Evolutionary conservation across 2,888 invertebrate species (phyloP).

Genomic region (Hypsopygia costalis): DNA sequence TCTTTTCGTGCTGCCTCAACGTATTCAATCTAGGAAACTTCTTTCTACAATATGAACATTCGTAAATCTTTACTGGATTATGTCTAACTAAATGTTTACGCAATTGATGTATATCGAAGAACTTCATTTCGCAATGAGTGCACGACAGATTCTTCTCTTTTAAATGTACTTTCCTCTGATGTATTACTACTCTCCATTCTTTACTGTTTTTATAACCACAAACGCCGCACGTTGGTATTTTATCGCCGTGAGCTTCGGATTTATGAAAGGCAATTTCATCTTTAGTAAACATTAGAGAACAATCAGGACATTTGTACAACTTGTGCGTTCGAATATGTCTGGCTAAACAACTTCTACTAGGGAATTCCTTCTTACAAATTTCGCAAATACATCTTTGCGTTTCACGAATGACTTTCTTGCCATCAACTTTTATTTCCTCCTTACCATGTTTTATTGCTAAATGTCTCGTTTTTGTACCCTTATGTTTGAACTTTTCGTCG

Average conservation of each 20-base stretch:
- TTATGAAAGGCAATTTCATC: background rate
- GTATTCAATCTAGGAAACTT: slow-evolving; percentile 23
- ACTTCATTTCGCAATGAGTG: slow-evolving; percentile 21
- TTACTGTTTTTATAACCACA: slow-evolving; percentile 5
- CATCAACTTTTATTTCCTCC: slow-evolving; percentile 1
- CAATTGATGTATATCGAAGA: slow-evolving; percentile 16
- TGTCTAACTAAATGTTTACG: slow-evolving; percentile 19
- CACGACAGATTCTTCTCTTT: slow-evolving; percentile 24
- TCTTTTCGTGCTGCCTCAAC: slow-evolving; percentile 21
- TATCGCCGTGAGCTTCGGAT: background rate
- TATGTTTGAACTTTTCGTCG: slow-evolving; percentile 6
- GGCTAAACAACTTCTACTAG: background rate
- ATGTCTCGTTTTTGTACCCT: background rate
- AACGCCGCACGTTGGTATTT: slow-evolving; percentile 5
- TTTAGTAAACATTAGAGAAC: background rate
- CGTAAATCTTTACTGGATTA: slow-evolving; percentile 23
- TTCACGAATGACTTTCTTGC: background rate
- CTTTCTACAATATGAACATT: slow-evolving; percentile 39
- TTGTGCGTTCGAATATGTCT: background rate
- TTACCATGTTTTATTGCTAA: background rate
- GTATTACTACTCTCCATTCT: slow-evolving; percentile 14
- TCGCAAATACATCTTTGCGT: slow-evolving; percentile 1
- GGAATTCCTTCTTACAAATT: slow-evolving; percentile 5
- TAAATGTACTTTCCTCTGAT: slow-evolving; percentile 32
- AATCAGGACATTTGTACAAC: background rate